phyloP scores from a whole-genome alignment of 2,113 vertebrate genomes.

The Passer montanus region DNA sequence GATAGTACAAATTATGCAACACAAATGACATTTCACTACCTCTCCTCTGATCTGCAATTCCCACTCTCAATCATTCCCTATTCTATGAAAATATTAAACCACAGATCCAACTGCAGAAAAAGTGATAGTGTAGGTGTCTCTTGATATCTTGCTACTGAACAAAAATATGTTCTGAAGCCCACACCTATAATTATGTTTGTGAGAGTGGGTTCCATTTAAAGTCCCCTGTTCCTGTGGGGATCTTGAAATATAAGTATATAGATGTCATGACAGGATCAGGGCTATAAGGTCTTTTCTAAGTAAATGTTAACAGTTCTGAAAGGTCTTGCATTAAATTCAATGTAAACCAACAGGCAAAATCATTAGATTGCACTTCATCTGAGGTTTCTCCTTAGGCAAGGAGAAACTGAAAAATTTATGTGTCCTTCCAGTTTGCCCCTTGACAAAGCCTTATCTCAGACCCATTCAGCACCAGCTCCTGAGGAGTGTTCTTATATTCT shows the following conservation, averaged over 20 bases:
- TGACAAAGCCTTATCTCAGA: not conserved
- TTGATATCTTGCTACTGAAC: slow-evolving; percentile 10
- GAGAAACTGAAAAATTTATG: not conserved
- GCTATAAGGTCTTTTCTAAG: not conserved
- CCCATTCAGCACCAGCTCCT: not conserved
- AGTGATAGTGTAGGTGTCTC: slow-evolving; percentile 9
- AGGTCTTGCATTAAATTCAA: not conserved
- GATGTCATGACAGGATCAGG: not conserved
- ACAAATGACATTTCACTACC: slow-evolving; percentile 76
- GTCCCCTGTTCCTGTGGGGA: not conserved
- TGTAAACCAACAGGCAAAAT: not conserved
- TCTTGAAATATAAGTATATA: not conserved
- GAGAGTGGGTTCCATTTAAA: slow-evolving; percentile 3
- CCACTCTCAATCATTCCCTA: slow-evolving; percentile 70
- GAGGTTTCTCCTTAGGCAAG: not conserved
- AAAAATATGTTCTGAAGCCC: slow-evolving; percentile 40
- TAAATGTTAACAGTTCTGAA: not conserved
- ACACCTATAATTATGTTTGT: slow-evolving; percentile 50
- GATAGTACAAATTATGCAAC: slow-evolving; percentile 82
- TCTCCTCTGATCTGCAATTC: slow-evolving; percentile 76
- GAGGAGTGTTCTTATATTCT: not conserved
- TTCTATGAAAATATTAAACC: slow-evolving; percentile 65
- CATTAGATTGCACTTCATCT: not conserved
- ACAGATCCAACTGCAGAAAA: slow-evolving; percentile 43
- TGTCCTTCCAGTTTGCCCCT: not conserved